phyloP scores from a whole-genome alignment of 2,113 vertebrate genomes.

The Enhydra lutris region DNA sequence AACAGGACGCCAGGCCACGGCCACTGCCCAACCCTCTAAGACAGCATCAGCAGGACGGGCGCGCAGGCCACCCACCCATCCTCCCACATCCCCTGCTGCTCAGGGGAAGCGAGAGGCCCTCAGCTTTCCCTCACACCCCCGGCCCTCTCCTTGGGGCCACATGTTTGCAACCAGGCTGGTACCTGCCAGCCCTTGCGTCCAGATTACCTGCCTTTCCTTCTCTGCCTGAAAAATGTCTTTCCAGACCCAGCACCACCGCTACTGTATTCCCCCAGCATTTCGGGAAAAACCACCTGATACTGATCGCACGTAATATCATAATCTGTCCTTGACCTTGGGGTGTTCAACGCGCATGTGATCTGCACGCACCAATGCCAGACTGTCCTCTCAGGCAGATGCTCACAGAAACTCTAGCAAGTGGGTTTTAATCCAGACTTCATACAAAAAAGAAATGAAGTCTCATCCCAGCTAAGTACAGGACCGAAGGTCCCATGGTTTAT shows the following conservation, averaged over 20 bases:
- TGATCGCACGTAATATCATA: fast-evolving
- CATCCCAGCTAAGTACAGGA: not conserved
- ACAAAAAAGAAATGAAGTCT: not conserved
- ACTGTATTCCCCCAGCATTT: not conserved
- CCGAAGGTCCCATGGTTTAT: not conserved
- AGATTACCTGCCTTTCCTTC: not conserved
- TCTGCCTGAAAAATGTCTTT: not conserved
- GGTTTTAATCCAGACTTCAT: not conserved
- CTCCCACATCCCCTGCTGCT: not conserved
- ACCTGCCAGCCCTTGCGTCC: fast-evolving
- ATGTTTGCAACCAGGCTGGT: not conserved
- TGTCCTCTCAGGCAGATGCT: not conserved
- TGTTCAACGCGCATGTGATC: not conserved
- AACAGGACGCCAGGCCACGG: not conserved
- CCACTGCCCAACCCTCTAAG: fast-evolving
- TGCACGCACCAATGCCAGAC: not conserved
- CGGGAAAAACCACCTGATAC: not conserved
- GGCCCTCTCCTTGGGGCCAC: fast-evolving
- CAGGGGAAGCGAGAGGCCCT: fast-evolving
- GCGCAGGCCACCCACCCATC: fast-evolving
- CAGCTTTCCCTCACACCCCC: fast-evolving
- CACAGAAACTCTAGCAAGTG: not conserved
- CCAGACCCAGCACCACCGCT: fast-evolving
- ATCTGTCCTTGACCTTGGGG: not conserved
- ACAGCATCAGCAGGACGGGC: fast-evolving